Evolutionary conservation across 2,888 invertebrate species (phyloP).

Genomic region (Merodon equestris): DNA sequence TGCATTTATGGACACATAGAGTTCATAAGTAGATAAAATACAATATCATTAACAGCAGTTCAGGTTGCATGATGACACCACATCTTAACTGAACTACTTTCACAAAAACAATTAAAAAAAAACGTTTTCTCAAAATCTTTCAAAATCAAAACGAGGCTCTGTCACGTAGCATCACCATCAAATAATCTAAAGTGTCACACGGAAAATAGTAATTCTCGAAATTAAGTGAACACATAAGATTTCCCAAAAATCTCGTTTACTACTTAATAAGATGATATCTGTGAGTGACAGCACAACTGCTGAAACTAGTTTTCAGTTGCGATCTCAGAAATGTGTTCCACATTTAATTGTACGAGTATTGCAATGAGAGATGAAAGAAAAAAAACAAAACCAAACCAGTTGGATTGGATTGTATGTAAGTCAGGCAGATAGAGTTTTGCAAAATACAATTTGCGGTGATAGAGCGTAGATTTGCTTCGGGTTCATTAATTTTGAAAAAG

Average conservation of each 20-base stretch:
- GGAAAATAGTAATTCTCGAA: background rate
- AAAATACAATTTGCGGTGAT: background rate
- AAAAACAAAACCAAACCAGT: too few relatives aligned
- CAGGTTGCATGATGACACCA: too few relatives aligned
- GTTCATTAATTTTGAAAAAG: background rate
- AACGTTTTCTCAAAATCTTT: background rate
- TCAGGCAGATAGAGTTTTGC: background rate
- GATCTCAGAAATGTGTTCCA: constrained; percentile 1
- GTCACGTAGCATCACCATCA: background rate
- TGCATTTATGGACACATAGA: too few relatives aligned
- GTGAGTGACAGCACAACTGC: background rate
- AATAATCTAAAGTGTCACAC: background rate
- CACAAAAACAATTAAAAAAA: background rate
- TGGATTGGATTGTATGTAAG: background rate
- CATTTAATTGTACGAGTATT: constrained; percentile 1
- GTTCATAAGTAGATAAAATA: too few relatives aligned
- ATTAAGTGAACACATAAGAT: background rate
- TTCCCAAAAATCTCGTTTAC: constrained; percentile 4
- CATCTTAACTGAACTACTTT: too few relatives aligned
- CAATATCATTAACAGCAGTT: too few relatives aligned
- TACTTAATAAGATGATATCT: background rate
- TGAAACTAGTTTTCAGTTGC: constrained; percentile 1
- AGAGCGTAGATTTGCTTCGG: background rate
- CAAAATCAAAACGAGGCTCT: background rate
- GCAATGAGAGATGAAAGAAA: too few relatives aligned